These are phyloP conservation scores for Sebastes dallii DNA, from an alignment of 2,797 vertebrate species.

Conservation along the genomic window DNA sequence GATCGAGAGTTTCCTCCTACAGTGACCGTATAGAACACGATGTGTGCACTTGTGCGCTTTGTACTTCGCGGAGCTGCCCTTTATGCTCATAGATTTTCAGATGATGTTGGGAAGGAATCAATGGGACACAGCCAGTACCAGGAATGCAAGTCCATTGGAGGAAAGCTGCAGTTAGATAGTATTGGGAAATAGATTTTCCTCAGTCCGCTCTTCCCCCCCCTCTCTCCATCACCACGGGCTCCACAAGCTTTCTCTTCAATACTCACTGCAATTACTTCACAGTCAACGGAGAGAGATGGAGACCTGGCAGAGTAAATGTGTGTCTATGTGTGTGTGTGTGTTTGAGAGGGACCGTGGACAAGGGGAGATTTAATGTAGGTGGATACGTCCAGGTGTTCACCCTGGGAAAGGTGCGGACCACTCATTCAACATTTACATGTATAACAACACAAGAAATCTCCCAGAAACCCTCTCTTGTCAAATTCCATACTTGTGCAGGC, in stretches of 20 bases:
- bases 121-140: constrained; percentile 88
- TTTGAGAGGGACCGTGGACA: background rate
- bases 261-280: constrained; percentile 76
- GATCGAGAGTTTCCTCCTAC: constrained; percentile 59
- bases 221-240: constrained; percentile 66
- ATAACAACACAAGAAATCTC: constrained; percentile 46
- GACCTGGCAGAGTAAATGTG: constrained; percentile 63
- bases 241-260: constrained; percentile 70
- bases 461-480: constrained; percentile 44
- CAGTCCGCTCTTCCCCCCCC: constrained; percentile 13
- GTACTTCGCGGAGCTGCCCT: constrained; percentile 78
- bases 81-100: constrained; percentile 91
- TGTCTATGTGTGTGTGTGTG: constrained; percentile 25
- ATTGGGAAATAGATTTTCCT: constrained; percentile 93
- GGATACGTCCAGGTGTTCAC: constrained; percentile 53
- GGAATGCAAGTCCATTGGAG: constrained; percentile 90
- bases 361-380: constrained; percentile 37
- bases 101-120: constrained; percentile 90
- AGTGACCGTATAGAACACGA: constrained; percentile 62
- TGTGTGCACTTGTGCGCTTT: constrained; percentile 78
- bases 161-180: constrained; percentile 85
- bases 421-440: constrained; percentile 58
- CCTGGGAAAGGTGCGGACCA: constrained; percentile 16
- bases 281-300: constrained; percentile 69
- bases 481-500: constrained; percentile 70